Evolutionary conservation across 1,140 invertebrate genomes (phyloP).

Genomic region (Meteorus sp.): DNA sequence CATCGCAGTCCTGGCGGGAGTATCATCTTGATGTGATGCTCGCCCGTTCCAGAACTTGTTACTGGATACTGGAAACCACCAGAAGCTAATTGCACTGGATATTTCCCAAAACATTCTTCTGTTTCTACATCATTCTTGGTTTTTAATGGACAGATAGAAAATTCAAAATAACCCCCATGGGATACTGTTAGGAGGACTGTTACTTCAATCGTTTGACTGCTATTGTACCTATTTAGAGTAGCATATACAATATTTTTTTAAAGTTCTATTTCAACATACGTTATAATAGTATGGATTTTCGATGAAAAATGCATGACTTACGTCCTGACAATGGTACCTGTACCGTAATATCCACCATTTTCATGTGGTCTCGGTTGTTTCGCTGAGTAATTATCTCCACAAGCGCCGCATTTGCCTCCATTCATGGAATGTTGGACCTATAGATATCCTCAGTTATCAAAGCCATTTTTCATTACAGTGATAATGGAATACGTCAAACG

Average conservation of each 20-base stretch:
- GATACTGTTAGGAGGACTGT: conserved; percentile 73
- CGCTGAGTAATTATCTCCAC: conserved; percentile 61
- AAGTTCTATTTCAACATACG: not conserved
- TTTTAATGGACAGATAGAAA: conserved; percentile 62
- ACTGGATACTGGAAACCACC: conserved; percentile 46
- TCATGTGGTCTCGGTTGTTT: conserved; percentile 64
- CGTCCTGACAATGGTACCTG: conserved; percentile 59
- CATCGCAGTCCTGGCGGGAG: conserved; percentile 64
- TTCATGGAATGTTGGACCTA: conserved; percentile 55
- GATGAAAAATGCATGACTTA: conserved; percentile 20
- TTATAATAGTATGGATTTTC: not conserved
- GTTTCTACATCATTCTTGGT: conserved; percentile 55
- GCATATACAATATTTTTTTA: conserved; percentile 21
- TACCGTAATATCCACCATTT: conserved; percentile 65
- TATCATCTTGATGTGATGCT: conserved; percentile 39
- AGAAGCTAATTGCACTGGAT: conserved; percentile 63
- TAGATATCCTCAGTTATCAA: not conserved
- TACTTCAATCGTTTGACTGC: conserved; percentile 50
- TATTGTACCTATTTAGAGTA: too few species aligned
- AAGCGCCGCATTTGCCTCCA: conserved; percentile 63
- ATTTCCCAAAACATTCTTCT: conserved; percentile 65
- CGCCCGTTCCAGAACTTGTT: not conserved
- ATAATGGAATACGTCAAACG: conserved; percentile 28
- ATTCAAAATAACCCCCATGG: conserved; percentile 69
- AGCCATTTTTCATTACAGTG: not conserved